A percentile compares a stretch with the other conserved stretches of the same genome.
phyloP scores from a whole-genome alignment of 2,888 invertebrate genomes.

The Noctua pronuba region DNA sequence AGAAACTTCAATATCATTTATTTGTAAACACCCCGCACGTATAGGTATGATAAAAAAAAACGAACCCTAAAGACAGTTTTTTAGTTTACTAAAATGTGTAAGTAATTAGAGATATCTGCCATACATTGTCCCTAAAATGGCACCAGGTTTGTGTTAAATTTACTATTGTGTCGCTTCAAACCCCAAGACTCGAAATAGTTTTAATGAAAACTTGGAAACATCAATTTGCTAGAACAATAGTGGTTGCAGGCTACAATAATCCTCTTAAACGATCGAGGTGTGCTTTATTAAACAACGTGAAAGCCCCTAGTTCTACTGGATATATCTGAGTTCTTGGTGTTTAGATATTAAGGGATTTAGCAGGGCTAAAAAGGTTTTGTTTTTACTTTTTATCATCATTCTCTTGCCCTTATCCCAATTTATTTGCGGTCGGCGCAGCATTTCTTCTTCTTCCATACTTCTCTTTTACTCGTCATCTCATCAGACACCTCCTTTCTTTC shows the following conservation, averaged over 20 bases:
- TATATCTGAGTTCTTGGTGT: not conserved
- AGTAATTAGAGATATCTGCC: not conserved
- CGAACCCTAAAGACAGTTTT: too few species aligned
- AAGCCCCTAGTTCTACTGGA: constrained; percentile 1
- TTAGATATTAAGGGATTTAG: not conserved
- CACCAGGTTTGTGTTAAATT: not conserved
- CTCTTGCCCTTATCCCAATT: too few species aligned
- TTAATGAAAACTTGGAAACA: constrained; percentile 53
- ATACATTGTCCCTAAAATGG: not conserved
- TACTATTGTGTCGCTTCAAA: not conserved
- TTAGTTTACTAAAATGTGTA: not conserved
- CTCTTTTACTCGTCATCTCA: too few species aligned
- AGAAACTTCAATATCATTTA: too few species aligned
- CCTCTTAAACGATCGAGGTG: constrained; percentile 20
- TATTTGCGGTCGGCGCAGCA: too few species aligned
- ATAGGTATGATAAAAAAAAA: too few species aligned
- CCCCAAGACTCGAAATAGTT: constrained; percentile 11
- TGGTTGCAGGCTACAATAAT: constrained; percentile 19
- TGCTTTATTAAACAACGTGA: constrained; percentile 27
- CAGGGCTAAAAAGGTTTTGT: not conserved
- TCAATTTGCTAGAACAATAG: constrained; percentile 36
- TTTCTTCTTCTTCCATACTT: too few species aligned
- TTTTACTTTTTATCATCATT: not conserved
- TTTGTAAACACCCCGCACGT: too few species aligned
- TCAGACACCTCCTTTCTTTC: too few species aligned